Evolutionary conservation across 2,888 invertebrate genomes (phyloP), one percentile per base, ranked within the genome.

Genomic region (Ectemnius continuus): DNA sequence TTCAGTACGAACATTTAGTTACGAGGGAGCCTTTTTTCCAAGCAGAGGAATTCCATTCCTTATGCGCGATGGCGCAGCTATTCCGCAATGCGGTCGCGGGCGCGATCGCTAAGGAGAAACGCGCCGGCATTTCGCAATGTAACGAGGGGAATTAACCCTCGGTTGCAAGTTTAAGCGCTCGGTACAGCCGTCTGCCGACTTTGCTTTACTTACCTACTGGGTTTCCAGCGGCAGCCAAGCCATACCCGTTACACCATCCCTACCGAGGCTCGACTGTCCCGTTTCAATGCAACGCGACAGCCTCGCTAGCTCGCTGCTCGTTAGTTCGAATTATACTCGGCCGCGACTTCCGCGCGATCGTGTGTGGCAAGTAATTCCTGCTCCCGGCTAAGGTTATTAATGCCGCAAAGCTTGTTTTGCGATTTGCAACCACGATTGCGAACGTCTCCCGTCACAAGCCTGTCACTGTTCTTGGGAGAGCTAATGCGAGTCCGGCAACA

Each of bases 101-200:
- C 75, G 80, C 80, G 80, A 84, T 84, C 79, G 82, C 75, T 73
- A 74, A 79, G 79, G 83, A 86, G 36, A 84, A 85, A 80, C 69
- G 75, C 78, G 72, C 71, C 68, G 81, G 82, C 79, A 83, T 83
- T 83, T 83, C 73, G 79, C 83, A 70, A 73, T 80, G 78, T 87
- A 88, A 88, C 86, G 87, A 85, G 82, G 84, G 74, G 81, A 86
- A 85, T 87, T 88, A 88, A 88, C 85, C 85, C 80, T 78, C 36
- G 36, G 36, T 11, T 36, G 36, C 76, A 76, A 84, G 84, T 86
- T 85, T 85, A 85, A 85, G 73, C 81, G 75, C 36, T 36, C 84
- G 80, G 81, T 82, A 84, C 82, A 83, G 71, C 70, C 68, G 36
- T 36, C 0, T 36, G 67, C 74, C 77, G 83, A 83, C 80, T 78